Evolutionary conservation across 2,113 vertebrate species (phyloP), one percentile per base, ranked within the genome.

Genomic region (Hylia prasina): DNA sequence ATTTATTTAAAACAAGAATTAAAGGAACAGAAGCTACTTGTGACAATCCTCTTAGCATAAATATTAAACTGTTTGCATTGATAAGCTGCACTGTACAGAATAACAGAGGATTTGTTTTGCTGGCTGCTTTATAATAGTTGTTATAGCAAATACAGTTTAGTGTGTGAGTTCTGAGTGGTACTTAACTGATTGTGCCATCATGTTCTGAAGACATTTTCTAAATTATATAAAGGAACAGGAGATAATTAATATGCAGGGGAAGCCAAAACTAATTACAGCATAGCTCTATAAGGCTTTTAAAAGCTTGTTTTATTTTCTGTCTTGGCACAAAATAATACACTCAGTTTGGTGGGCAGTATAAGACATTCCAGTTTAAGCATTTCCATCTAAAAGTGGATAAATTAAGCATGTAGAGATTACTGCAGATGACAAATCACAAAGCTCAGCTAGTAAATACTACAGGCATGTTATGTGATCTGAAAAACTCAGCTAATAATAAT

Each of bases 1-100:
- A 99, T 99, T 99, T 99, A 99, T 99, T 99, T 99, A 99, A 99
- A 99, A 98, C 98, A 98, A 98, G 98, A 99, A 99, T 99, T 99
- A 99, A 99, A 99, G 98, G 98, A 99, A 99, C 98, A 98, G 98
- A 98, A 98, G 98, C 98, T 98, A 98, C 98, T 98, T 98, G 98
- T 97, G 96, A 98, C 98, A 98, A 98, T 98, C 98, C 97, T 98
- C 98, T 98, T 98, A 98, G 98, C 98, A 98, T 98, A 98, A 98
- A 98, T 98, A 99, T 98, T 98, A 96, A 98, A 98, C 97, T 97
- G 97, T 97, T 98, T 97, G 98, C 96, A 95, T 97, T 96, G 97
- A 98, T 98, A 98, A 98, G 97, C 93, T 89, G 82, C 79, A 28
- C 87, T 37, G 94, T 89, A 77, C 91, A 42, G 89, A 96, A 94